Conservation (phyloP, 1,140 invertebrate species). For the Argopecten irradians region DNA sequence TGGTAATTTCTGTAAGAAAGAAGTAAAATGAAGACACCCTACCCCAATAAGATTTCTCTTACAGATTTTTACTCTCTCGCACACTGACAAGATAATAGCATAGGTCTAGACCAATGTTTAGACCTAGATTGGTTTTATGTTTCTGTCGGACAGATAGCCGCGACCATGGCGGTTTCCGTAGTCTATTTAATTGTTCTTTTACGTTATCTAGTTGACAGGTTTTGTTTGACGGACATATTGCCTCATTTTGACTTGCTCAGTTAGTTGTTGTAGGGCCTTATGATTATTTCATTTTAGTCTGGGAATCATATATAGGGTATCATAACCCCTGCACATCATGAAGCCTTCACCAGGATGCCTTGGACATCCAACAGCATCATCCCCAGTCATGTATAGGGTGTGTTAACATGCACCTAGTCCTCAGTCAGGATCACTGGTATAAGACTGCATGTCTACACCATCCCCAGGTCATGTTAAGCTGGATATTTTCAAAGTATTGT, state of each 20-base stretch:
- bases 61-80: background rate
- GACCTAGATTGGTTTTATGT: slow-evolving; percentile 17
- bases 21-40: background rate
- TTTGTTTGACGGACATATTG: background rate
- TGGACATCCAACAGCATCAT: no score
- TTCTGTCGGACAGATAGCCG: background rate
- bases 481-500: no score
- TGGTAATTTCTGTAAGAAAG: background rate
- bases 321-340: background rate
- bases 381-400: no score
- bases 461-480: background rate
- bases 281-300: background rate
- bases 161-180: background rate
- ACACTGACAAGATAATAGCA: slow-evolving; percentile 10
- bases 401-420: no score
- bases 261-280: background rate
- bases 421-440: no score
- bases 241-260: background rate
- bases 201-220: background rate
- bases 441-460: background rate
- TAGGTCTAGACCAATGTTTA: slow-evolving; percentile 8
- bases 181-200: background rate
- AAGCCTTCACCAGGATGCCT: background rate
- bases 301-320: background rate
- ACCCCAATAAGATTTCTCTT: background rate